Base-by-base conservation (phyloP, 2,113 vertebrate genomes). In the Astatoreochromis straeleni region DNA sequence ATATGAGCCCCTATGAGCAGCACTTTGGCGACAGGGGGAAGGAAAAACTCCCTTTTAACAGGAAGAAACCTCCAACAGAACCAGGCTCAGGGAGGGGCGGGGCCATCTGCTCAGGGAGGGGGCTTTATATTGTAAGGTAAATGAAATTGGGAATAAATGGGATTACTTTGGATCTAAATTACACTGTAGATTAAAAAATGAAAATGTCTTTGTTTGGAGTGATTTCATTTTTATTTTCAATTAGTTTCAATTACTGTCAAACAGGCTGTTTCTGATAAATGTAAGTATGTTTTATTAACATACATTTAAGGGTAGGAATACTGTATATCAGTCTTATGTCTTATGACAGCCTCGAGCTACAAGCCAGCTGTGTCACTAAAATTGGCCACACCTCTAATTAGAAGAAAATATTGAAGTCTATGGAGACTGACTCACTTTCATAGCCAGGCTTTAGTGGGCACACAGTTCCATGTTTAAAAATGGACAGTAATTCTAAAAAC, bases 11-110 rank as follows among this genome's bases (percentile, higher is more conserved):
- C 24, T 57, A 2, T 57, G 7, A 29, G 2, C 7, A 29, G 54
- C 12, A 8, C 24, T 29, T 57, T 57, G 12, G 24, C 0, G 7
- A 57, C 24, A 29, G 24, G 0, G 24, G 12, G 54, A 57, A 57
- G 54, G 54, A 57, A 57, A 57, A 57, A 57, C 54, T 57, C 12
- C 13, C 54, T 29, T 57, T 57, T 1, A 29, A 29, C 55, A 57
- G 7, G 55, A 29, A 57, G 55, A 57, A 57, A 57, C 55, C 55
- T 57, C 24, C 24, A 0, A 0, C 7, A 57, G 24, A 57, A 2
- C 55, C 55, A 57, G 55, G 13, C 7, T 57, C 3, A 29, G 54
- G 13, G 3, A 57, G 54, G 12, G 54, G 4, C 24, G 54, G 54
- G 11, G 54, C 54, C 54, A 26, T 26, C 54, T 57, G 54, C 54